phyloP scores from a whole-genome alignment of 2,888 invertebrate species.

The Hoplodrina ambigua region DNA sequence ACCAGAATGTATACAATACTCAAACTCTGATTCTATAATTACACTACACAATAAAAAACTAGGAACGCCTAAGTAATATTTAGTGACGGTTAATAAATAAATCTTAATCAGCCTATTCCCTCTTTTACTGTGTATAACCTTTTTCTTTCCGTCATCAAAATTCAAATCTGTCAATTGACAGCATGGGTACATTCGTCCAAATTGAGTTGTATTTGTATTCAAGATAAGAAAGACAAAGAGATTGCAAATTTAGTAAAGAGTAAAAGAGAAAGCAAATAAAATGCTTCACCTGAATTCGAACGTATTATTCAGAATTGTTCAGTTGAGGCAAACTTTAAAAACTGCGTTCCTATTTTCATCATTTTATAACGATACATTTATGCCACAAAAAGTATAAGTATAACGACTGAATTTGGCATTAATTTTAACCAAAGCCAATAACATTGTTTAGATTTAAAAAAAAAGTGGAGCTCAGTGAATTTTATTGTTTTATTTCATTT shows the following conservation, averaged over 20 bases:
- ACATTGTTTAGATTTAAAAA: too few relatives aligned
- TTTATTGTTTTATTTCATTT: too few relatives aligned
- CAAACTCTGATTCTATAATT: slow-evolving; percentile 70
- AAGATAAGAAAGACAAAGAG: slow-evolving; percentile 20
- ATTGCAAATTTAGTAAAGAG: neutral
- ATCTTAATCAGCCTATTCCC: slow-evolving; percentile 85
- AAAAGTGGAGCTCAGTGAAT: too few relatives aligned
- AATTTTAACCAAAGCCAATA: too few relatives aligned
- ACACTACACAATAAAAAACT: slow-evolving; percentile 73
- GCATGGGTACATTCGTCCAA: slow-evolving; percentile 72
- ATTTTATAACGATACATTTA: neutral
- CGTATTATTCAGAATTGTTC: slow-evolving; percentile 3
- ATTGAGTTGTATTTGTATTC: slow-evolving; percentile 29
- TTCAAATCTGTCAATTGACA: slow-evolving; percentile 88
- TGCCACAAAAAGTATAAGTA: neutral
- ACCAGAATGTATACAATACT: slow-evolving; percentile 76
- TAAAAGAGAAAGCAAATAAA: slow-evolving; percentile 31
- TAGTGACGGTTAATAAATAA: slow-evolving; percentile 74
- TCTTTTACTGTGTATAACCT: slow-evolving; percentile 89
- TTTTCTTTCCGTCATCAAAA: slow-evolving; percentile 90
- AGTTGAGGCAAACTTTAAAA: slow-evolving; percentile 13
- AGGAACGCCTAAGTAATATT: slow-evolving; percentile 70
- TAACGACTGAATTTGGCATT: too few relatives aligned
- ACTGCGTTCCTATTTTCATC: slow-evolving; percentile 34
- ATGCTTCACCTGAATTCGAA: slow-evolving; percentile 16